Base-by-base conservation (phyloP, 2,888 invertebrate species). In the Morpho deidamia region DNA sequence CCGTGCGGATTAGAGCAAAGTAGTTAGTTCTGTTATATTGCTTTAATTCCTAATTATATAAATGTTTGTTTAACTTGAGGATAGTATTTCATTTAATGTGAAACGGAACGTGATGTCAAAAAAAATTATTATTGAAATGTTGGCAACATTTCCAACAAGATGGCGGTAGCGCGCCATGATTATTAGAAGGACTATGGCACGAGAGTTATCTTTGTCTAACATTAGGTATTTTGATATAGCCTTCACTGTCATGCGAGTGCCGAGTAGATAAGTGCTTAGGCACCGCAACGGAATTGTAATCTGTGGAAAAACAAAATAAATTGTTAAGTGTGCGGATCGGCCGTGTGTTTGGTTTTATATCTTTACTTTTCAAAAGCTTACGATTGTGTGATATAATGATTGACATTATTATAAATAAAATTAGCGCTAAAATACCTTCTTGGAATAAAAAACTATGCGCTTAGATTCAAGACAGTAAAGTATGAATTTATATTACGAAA, bases 281-380 rank as follows among this genome's bases (percentile, higher is more conserved):
- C 52, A 47, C 35, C 46, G 50, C 52, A 50, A 53, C 47, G 60
- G n/a, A 23, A 46, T 53, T 57, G 56, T 60, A 56, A 51, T 55
- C 50, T 61, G 58, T 56, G 55, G 51, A 60, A 55, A 60, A 65
- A 66, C 71, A 73, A 74, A 71, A 72, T 74, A 76, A 71, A 70
- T 72, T 65, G 64, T 62, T 60, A 62, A 69, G 70, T 70, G 79
- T 71, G 66, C 70, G 70, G 74, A 71, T 66, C 72, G 71, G 73
- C 71, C 75, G 81, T 75, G 78, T 73, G 73, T 70, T 66, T 71
- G 73, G 75, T 74, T 73, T 78, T 53, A 43, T 54, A 78, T 78
- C 71, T 65, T 70, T 75, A 74, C 73, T 73, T 73, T 77, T 62
- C 76, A 74, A 76, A 72, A 74, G 70, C 67, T 76, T 76, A 68